phyloP scores from a whole-genome alignment of 2,797 vertebrate species.

The Chaetodon trifasciatus region DNA sequence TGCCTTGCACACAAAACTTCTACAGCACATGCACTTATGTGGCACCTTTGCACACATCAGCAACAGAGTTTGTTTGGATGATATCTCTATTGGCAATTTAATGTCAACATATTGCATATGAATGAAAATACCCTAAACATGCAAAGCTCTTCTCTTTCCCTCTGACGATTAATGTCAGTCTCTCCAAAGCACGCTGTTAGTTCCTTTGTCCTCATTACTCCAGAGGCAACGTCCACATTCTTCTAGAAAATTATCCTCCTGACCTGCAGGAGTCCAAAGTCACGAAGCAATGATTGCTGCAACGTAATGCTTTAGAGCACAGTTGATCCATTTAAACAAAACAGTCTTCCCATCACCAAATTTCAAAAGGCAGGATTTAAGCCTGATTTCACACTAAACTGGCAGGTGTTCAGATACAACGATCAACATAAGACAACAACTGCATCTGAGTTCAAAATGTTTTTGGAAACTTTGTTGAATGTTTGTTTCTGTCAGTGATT shows the following conservation, averaged over 20 bases:
- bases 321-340: not conserved
- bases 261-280: conserved; percentile 13
- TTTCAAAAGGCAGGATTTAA: not conserved
- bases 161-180: not conserved
- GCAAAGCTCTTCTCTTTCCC: not conserved
- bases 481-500: not conserved
- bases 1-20: not conserved
- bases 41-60: not conserved
- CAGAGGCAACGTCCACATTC: not conserved
- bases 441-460: not conserved
- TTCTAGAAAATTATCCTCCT: not conserved
- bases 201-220: conserved; percentile 8
- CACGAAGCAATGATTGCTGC: conserved; percentile 8
- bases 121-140: not conserved
- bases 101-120: not conserved
- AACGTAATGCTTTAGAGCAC: not conserved
- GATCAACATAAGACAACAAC: not conserved
- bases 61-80: not conserved
- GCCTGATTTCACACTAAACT: not conserved
- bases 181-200: not conserved
- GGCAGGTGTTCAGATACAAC: not conserved
- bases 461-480: not conserved
- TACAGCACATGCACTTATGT: not conserved
- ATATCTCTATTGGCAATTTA: not conserved
- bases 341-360: not conserved